These are phyloP conservation scores for Machimus rusticus DNA, from an alignment of 2,888 invertebrate species.

Conservation along the genomic window DNA sequence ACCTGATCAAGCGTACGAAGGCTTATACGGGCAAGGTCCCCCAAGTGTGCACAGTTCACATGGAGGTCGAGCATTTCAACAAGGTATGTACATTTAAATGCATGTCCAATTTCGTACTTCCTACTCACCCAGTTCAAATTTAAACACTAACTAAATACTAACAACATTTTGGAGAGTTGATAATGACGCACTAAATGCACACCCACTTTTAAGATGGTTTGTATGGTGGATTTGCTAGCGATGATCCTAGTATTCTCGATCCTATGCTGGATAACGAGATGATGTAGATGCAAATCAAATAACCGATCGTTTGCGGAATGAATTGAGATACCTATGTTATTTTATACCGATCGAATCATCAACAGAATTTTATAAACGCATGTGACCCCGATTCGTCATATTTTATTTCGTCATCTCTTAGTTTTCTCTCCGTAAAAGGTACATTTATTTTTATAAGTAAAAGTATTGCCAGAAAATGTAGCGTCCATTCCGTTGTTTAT, in stretches of 20 bases:
- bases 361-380: slow-evolving; percentile 9
- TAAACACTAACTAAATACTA: slow-evolving; percentile 20
- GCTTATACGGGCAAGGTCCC: slow-evolving; percentile 90
- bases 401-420: slow-evolving; percentile 6
- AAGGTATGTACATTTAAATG: slow-evolving; percentile 72
- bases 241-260: slow-evolving; percentile 43
- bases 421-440: slow-evolving; percentile 18
- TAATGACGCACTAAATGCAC: slow-evolving; percentile 39
- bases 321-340: neutral
- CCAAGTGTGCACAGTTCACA: slow-evolving; percentile 85
- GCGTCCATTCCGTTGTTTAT: neutral
- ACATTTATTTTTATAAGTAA: slow-evolving; percentile 11
- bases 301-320: neutral
- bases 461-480: neutral
- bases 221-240: slow-evolving; percentile 45
- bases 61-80: slow-evolving; percentile 80
- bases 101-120: slow-evolving; percentile 47
- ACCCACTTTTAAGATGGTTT: slow-evolving; percentile 48
- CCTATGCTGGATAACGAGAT: slow-evolving; percentile 45
- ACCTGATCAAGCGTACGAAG: slow-evolving; percentile 92
- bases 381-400: neutral
- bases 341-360: neutral
- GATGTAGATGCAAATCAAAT: slow-evolving; percentile 35
- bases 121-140: neutral
- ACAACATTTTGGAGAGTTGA: slow-evolving; percentile 32